phyloP scores from a whole-genome alignment of 2,888 invertebrate species.

The Aricia artaxerxes region DNA sequence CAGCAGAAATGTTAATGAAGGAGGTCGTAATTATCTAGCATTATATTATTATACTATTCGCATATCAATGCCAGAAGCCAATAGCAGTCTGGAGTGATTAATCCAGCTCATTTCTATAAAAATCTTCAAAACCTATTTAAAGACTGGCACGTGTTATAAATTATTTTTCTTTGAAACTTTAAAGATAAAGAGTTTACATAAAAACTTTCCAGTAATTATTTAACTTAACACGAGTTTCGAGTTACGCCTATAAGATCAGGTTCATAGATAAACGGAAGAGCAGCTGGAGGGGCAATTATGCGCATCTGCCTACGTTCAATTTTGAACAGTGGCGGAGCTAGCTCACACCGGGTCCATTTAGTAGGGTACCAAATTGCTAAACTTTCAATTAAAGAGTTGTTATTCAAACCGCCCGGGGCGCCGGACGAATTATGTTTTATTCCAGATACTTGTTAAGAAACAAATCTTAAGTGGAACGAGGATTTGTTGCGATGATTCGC shows the following conservation, averaged over 20 bases:
- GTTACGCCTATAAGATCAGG: slow-evolving; percentile 43
- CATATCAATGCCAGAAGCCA: not conserved
- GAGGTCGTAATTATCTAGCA: no score
- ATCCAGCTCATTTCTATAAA: not conserved
- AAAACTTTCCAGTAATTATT: slow-evolving; percentile 9
- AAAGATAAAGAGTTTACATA: not conserved
- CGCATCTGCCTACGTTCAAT: slow-evolving; percentile 80
- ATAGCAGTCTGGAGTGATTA: not conserved
- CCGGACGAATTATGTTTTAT: slow-evolving; percentile 75
- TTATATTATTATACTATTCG: no score
- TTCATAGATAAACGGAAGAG: slow-evolving; percentile 70
- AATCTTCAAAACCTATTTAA: not conserved
- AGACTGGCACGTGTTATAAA: not conserved
- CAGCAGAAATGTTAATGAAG: no score
- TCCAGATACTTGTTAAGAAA: slow-evolving; percentile 68
- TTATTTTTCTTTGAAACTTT: not conserved
- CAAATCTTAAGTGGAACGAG: slow-evolving; percentile 57
- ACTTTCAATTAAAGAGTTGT: slow-evolving; percentile 81
- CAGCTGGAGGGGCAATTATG: slow-evolving; percentile 78
- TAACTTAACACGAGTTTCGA: slow-evolving; percentile 13
- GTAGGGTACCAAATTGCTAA: slow-evolving; percentile 79
- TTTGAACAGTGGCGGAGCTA: slow-evolving; percentile 74
- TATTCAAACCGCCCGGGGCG: slow-evolving; percentile 75
- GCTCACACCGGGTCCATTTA: slow-evolving; percentile 73
- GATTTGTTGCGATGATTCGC: not conserved